phyloP scores from a whole-genome alignment of 2,888 invertebrate species.

The Tenthredo scrophulariae region DNA sequence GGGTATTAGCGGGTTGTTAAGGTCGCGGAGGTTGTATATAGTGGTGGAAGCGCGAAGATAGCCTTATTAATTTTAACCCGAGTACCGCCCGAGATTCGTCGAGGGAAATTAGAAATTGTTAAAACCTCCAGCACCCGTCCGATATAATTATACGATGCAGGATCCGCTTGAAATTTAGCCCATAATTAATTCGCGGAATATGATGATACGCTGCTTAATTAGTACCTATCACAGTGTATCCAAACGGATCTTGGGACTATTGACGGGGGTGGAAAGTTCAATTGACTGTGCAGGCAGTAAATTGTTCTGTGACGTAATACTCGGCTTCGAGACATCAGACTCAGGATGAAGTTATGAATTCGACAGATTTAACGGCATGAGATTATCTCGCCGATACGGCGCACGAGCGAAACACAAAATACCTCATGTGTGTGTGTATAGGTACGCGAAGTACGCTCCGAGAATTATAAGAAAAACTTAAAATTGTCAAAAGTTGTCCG shows the following conservation, averaged over 20 bases:
- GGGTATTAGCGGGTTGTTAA: constrained; percentile 6
- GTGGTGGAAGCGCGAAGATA: neutral
- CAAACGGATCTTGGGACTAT: neutral
- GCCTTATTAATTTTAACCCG: constrained; percentile 3
- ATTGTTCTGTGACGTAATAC: no score
- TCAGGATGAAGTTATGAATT: no score
- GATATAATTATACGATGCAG: neutral
- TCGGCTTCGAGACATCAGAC: no score
- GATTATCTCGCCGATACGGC: neutral
- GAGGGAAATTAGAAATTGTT: constrained; percentile 27
- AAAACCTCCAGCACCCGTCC: neutral
- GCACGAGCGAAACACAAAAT: neutral
- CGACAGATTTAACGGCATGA: neutral
- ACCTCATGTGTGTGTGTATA: no score
- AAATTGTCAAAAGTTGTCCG: neutral
- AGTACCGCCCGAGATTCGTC: constrained; percentile 12
- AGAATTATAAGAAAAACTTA: no score
- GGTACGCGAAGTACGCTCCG: no score
- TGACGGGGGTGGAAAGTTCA: neutral
- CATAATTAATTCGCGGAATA: neutral
- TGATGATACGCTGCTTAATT: neutral
- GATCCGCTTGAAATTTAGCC: neutral
- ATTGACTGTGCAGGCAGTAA: neutral
- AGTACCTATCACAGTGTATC: neutral
- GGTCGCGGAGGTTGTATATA: neutral